These are phyloP conservation scores for Yponomeuta plumbellus DNA, from an alignment of 2,888 invertebrate genomes.

Conservation along the genomic window DNA sequence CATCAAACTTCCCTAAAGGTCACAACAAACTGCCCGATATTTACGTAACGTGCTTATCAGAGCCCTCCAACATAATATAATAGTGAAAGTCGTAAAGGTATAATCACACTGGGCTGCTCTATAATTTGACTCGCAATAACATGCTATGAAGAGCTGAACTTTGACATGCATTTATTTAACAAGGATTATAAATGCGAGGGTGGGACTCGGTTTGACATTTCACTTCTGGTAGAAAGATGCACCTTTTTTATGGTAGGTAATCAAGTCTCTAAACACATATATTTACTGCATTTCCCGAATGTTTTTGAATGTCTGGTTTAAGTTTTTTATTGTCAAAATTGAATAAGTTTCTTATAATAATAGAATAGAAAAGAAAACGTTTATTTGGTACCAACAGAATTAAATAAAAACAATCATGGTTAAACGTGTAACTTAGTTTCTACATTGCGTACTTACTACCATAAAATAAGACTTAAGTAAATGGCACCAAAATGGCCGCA, in stretches of 20 bases:
- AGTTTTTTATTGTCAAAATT: no score
- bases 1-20: neutral
- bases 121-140: conserved; percentile 62
- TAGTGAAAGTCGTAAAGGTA: neutral
- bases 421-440: no score
- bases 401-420: no score
- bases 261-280: no score
- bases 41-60: neutral
- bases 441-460: no score
- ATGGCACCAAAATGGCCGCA: no score
- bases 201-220: neutral
- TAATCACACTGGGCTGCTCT: conserved; percentile 56
- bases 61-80: neutral
- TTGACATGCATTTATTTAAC: conserved; percentile 3
- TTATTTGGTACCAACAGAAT: no score
- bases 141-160: conserved; percentile 50
- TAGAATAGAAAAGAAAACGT: no score
- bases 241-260: neutral
- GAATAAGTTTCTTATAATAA: no score
- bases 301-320: no score
- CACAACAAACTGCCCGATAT: neutral
- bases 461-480: no score
- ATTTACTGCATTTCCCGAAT: no score
- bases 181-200: neutral
- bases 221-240: neutral